phyloP scores from a whole-genome alignment of 2,797 vertebrate species.

The Poecilia gillii region DNA sequence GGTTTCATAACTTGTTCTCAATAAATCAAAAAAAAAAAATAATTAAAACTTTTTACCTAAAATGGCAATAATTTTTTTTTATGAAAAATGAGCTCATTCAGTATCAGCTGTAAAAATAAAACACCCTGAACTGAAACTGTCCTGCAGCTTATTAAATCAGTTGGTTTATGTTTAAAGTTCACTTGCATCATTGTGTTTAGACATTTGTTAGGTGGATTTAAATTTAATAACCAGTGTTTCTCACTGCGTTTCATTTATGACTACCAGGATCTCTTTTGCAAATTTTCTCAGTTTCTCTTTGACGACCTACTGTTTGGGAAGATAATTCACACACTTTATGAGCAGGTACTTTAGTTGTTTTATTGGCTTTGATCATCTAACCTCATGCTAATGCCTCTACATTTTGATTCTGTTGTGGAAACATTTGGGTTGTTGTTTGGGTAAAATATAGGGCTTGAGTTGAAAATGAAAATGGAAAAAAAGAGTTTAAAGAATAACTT shows the following conservation, averaged over 20 bases:
- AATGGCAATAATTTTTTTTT: too few species aligned
- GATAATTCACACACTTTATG: not conserved
- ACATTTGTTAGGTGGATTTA: too few species aligned
- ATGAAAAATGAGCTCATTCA: too few species aligned
- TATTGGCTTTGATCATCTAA: not conserved
- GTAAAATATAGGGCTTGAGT: not conserved
- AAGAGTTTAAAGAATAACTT: not conserved
- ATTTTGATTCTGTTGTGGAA: not conserved
- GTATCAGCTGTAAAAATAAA: too few species aligned
- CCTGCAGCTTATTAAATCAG: not conserved
- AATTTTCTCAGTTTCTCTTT: not conserved
- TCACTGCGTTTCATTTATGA: not conserved
- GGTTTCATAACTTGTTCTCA: too few species aligned
- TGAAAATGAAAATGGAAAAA: not conserved
- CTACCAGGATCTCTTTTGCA: not conserved
- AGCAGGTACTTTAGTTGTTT: not conserved
- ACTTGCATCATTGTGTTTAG: not conserved
- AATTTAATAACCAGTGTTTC: not conserved
- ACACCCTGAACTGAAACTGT: too few species aligned
- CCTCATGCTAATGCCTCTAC: not conserved
- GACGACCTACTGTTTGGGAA: not conserved
- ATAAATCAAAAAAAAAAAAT: too few species aligned
- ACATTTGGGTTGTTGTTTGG: not conserved
- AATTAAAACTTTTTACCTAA: too few species aligned
- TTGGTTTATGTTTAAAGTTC: not conserved